A percentile compares a stretch with the other conserved stretches of the same genome.
Evolutionary conservation across 2,797 vertebrate genomes (phyloP).

Genomic region (Vultur gryphus): DNA sequence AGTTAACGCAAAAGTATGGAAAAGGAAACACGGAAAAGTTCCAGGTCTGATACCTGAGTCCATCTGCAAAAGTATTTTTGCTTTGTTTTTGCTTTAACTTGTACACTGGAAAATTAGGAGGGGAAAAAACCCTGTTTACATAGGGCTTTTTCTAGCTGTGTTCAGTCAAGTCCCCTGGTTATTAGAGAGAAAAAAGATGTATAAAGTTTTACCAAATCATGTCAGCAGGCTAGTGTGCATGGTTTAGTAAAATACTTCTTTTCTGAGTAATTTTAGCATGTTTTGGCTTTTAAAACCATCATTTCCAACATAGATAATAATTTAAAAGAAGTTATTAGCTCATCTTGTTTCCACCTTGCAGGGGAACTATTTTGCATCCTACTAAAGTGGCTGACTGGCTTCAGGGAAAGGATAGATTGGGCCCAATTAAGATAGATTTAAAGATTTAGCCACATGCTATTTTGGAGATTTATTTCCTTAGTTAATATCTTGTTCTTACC

Average conservation of each 20-base stretch:
- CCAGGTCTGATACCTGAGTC: neutral
- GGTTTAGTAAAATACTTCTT: neutral
- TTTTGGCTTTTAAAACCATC: neutral
- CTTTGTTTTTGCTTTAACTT: neutral
- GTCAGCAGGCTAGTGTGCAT: neutral
- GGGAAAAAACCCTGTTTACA: neutral
- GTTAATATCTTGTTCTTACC: neutral
- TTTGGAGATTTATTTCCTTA: neutral
- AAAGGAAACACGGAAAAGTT: neutral
- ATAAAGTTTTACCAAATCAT: neutral
- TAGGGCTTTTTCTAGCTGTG: neutral
- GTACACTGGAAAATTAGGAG: neutral
- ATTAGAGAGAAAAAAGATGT: neutral
- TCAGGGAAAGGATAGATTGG: neutral
- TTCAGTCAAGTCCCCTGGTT: neutral
- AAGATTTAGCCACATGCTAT: neutral
- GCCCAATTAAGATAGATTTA: neutral
- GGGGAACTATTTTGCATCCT: neutral
- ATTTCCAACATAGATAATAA: neutral
- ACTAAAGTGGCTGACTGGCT: neutral
- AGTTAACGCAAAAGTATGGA: neutral
- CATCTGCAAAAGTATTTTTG: constrained; percentile 6
- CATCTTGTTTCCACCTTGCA: neutral
- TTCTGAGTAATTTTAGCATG: neutral
- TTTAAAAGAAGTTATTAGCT: neutral